Evolutionary conservation across 2,797 vertebrate species (phyloP), one percentile per base, ranked within the genome.

Genomic region (Gallinago solitaria): DNA sequence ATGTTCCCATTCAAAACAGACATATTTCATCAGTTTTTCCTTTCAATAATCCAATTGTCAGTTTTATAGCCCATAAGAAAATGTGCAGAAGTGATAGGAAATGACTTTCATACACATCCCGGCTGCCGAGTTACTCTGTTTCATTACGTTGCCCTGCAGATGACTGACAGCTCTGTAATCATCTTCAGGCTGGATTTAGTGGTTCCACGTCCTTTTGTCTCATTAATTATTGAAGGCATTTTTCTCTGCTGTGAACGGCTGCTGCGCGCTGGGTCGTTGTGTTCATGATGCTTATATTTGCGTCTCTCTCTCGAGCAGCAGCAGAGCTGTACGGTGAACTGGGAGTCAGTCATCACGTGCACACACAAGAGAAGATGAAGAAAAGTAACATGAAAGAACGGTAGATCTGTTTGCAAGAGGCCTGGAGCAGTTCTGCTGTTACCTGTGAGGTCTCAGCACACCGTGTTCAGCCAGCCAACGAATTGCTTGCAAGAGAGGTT

Each of bases 151-250:
- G 81, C 89, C 75, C 41, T 63, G 56, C 65, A 86, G 69, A 94
- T 97, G 95, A 97, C 67, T 96, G 93, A 96, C 95, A 94, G 85
- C 39, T 84, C 39, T 85, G 64, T 76, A 95, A 93, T 97, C 95
- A 96, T 80, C 96, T 96, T 95, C 89, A 93, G 96, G 61, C 59
- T 86, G 93, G 90, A 91, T 96, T 96, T 95, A 90, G 70, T 87
- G 80, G 54, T 79, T 95, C 79, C 47, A 90, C 7, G 50, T 69
- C 90, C 79, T 47, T 68, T 76, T 91, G 59, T 67, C 27, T 97
- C 57, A 87, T 93, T 97, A 97, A 97, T 96, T 94, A 83, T 91
- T 82, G 37, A 64, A 48, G 33, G 32, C 43, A 79, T 93, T 96
- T 95, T 90, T 89, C 71, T 95, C 79, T 83, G 35, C 65, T 65